Conservation (phyloP, 2,888 invertebrate species). For the Panzeria rudis region DNA sequence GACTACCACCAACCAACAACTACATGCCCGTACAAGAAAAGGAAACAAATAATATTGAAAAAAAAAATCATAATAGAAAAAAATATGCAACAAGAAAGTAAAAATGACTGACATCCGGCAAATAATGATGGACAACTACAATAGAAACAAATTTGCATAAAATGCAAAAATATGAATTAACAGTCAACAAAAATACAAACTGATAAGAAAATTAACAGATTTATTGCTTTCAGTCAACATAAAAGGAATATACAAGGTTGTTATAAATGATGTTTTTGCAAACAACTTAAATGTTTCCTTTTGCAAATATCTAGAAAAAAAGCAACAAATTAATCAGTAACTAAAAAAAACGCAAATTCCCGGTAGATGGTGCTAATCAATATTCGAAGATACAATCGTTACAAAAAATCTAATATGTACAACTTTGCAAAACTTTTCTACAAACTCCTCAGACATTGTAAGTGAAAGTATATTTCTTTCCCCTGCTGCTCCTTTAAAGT, state of each 20-base stretch:
- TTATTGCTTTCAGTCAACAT: conserved; percentile 21
- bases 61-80: background rate
- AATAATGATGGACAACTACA: conserved; percentile 71
- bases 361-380: background rate
- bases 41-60: conserved; percentile 23
- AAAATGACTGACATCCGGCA: conserved; percentile 72
- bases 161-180: conserved; percentile 51
- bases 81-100: conserved; percentile 31
- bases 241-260: background rate
- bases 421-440: no score
- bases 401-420: background rate
- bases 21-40: conserved; percentile 19
- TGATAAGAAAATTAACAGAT: conserved; percentile 50
- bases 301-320: conserved; percentile 1
- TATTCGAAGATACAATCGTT: background rate
- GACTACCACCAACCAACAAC: conserved; percentile 19
- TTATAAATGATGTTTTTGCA: background rate
- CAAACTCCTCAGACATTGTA: no score
- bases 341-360: conserved; percentile 22
- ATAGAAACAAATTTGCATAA: conserved; percentile 68
- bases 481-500: background rate
- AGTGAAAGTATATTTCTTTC: no score
- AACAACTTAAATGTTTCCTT: conserved; percentile 32
- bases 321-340: conserved; percentile 52
- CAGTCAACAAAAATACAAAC: background rate